phyloP scores from a whole-genome alignment of 2,797 vertebrate genomes.

The Enteromius afrohamiltoni region DNA sequence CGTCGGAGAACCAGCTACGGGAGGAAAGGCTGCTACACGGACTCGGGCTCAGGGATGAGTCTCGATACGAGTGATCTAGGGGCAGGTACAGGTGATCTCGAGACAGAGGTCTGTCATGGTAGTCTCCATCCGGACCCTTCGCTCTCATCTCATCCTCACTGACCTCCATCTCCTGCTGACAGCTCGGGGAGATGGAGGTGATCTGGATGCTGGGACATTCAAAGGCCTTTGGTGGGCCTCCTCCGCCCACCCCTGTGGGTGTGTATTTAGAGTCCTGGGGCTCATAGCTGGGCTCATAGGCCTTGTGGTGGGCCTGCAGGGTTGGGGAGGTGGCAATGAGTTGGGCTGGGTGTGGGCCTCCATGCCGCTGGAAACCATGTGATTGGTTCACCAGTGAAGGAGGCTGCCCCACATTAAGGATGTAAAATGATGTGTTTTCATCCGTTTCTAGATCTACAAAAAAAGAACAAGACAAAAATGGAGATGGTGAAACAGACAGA shows the following conservation, averaged over 20 bases:
- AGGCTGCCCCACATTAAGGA: slow-evolving; percentile 92
- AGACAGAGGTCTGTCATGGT: slow-evolving; percentile 88
- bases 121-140: slow-evolving; percentile 90
- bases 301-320: slow-evolving; percentile 85
- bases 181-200: slow-evolving; percentile 98
- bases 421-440: slow-evolving; percentile 95
- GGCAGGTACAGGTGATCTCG: slow-evolving; percentile 97
- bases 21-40: slow-evolving; percentile 98
- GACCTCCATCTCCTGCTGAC: slow-evolving; percentile 94
- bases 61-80: slow-evolving; percentile 93
- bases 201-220: slow-evolving; percentile 99
- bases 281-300: slow-evolving; percentile 82
- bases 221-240: slow-evolving; percentile 88
- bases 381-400: slow-evolving; percentile 87
- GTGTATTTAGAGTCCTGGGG: slow-evolving; percentile 85
- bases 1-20: slow-evolving; percentile 98
- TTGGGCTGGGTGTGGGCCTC: slow-evolving; percentile 86
- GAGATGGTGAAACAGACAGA: slow-evolving; percentile 28
- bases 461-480: background rate
- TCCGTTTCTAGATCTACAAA: slow-evolving; percentile 91
- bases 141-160: slow-evolving; percentile 83
- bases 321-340: slow-evolving; percentile 84
- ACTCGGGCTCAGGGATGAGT: slow-evolving; percentile 94
- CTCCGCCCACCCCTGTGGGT: slow-evolving; percentile 71
- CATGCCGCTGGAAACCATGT: slow-evolving; percentile 88